A percentile compares a stretch with the other conserved stretches of the same genome.
phyloP scores from a whole-genome alignment of 2,888 invertebrate genomes.

The Amaurobius ferox region DNA sequence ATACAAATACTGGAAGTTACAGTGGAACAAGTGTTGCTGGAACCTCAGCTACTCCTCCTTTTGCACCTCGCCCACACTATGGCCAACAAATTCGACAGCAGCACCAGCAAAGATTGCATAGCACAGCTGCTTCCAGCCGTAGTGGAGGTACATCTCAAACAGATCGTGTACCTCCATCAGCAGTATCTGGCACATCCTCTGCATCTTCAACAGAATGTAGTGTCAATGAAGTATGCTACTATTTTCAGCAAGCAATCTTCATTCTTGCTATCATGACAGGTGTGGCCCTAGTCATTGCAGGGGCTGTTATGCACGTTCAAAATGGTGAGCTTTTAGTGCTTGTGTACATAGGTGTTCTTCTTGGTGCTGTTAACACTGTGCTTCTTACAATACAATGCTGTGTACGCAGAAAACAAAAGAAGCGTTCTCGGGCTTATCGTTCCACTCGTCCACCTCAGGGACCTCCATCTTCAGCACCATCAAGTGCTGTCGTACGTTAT shows the following conservation, averaged over 20 bases:
- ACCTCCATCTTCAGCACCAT: constrained; percentile 34
- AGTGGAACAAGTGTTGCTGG: constrained; percentile 58
- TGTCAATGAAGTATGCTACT: constrained; percentile 70
- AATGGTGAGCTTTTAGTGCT: constrained; percentile 72
- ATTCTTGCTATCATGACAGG: constrained; percentile 71
- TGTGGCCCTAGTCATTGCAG: constrained; percentile 63
- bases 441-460: constrained; percentile 28
- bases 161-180: constrained; percentile 43
- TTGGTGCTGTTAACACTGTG: constrained; percentile 68
- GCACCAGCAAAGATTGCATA: constrained; percentile 45
- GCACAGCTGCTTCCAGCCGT: constrained; percentile 41
- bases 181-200: constrained; percentile 42
- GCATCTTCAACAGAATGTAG: constrained; percentile 63
- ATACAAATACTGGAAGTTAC: constrained; percentile 58
- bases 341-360: constrained; percentile 71
- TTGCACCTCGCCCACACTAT: constrained; percentile 66
- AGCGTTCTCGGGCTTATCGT: constrained; percentile 54
- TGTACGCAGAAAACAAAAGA: constrained; percentile 66
- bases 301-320: constrained; percentile 69
- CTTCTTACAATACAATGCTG: constrained; percentile 68
- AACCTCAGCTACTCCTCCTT: constrained; percentile 52
- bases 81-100: constrained; percentile 55
- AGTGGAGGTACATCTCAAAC: constrained; percentile 47
- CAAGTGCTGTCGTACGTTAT: constrained; percentile 62
- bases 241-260: constrained; percentile 69